Conservation (phyloP, 1,140 invertebrate species). For the Antheraea pernyi region DNA sequence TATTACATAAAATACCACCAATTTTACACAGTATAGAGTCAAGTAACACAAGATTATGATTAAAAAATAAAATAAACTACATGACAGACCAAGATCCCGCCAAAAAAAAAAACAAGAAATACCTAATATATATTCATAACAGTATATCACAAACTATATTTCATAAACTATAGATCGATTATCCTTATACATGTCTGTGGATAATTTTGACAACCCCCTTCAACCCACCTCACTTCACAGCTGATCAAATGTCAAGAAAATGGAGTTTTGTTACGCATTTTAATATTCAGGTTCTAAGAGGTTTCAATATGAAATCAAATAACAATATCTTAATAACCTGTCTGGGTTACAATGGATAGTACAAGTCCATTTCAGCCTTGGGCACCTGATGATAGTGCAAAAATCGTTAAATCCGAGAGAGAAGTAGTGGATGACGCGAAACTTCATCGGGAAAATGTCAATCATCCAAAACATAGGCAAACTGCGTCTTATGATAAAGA, state of each 20-base stretch:
- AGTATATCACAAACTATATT: too few relatives aligned
- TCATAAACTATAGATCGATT: too few relatives aligned
- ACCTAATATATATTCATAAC: too few relatives aligned
- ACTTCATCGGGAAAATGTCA: slow-evolving; percentile 78
- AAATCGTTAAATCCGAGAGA: slow-evolving; percentile 71
- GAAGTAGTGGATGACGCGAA: slow-evolving; percentile 76
- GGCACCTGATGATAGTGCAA: slow-evolving; percentile 66
- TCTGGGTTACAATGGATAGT: slow-evolving; percentile 73
- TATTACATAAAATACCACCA: too few relatives aligned
- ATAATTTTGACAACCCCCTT: slow-evolving; percentile 25
- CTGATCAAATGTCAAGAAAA: slow-evolving; percentile 78
- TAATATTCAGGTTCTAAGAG: slow-evolving; percentile 58
- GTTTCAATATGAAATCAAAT: slow-evolving; percentile 67
- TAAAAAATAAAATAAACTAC: too few relatives aligned
- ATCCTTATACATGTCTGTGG: background rate
- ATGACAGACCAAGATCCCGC: too few relatives aligned
- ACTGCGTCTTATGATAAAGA: slow-evolving; percentile 78
- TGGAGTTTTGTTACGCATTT: slow-evolving; percentile 78
- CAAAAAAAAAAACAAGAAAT: too few relatives aligned
- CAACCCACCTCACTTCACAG: slow-evolving; percentile 66
- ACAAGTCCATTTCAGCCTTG: slow-evolving; percentile 76
- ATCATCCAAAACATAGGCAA: slow-evolving; percentile 79
- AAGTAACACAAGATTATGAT: too few relatives aligned
- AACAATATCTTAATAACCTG: slow-evolving; percentile 49
- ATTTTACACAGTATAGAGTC: too few relatives aligned